Base-by-base conservation (phyloP, 2,113 vertebrate species). In the Misgurnus anguillicaudatus region DNA sequence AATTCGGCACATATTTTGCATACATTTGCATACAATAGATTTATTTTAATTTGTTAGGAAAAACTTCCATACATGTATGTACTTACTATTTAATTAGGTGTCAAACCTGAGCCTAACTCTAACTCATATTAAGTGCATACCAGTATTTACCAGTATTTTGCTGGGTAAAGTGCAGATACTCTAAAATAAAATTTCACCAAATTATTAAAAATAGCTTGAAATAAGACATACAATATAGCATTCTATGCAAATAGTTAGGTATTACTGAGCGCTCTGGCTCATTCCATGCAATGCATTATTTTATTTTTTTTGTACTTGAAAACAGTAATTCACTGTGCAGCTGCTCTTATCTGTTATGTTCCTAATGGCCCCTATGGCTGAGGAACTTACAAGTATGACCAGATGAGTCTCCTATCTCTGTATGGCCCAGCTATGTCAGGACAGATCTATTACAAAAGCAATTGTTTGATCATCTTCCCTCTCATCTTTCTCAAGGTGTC, bases 361-460 rank as follows among this genome's bases (percentile, higher is more conserved):
- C 66, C 53, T 84, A 86, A 86, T 83, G 79, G 80, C 80, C 78
- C 80, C 71, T 66, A 86, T 81, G 51, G 57, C 39, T 78, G 64
- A 53, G 60, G 67, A 39, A 76, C 24, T 38, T 68, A 80, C 4
- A 9, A 64, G 74, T 68, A 68, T 60, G 55, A 51, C 78, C 78
- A 82, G 63, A 75, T 79, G 63, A 77, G 72, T 70, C 75, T 76
- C 36, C 69, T 58, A 62, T 64, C 58, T 69, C 58, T 79, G 61
- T 80, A 77, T 67, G 71, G 53, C 75, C 72, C 55, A 77, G 31
- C 58, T 48, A 62, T 19, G 21, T 53, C 58, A 47, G 36, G 62
- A 77, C 76, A 77, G 53, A 83, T 86, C 68, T 78, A 83, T 85
- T 79, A 83, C 83, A 84, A 82, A 82, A 85, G 82, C 82, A 83